Conservation (phyloP, 2,113 vertebrate genomes). For the Oncorhynchus kisutch region DNA sequence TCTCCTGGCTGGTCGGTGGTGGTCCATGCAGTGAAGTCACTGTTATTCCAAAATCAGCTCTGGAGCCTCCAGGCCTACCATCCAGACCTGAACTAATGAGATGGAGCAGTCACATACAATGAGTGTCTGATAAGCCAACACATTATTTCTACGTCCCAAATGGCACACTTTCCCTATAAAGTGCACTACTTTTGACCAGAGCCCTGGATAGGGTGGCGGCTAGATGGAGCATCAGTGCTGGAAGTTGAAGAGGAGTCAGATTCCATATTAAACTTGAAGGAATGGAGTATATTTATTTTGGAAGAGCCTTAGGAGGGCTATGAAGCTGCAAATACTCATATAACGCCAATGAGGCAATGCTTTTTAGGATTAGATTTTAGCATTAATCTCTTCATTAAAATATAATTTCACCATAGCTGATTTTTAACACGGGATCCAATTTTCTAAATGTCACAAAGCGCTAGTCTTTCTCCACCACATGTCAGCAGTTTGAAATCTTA, state of each 20-base stretch:
- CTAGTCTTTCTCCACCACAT: not conserved
- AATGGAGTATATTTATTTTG: not conserved
- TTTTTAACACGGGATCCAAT: not conserved
- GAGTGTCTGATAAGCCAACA: conserved; percentile 25
- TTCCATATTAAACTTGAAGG: not conserved
- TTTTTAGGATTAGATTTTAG: not conserved
- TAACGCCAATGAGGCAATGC: not conserved
- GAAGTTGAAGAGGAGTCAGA: not conserved
- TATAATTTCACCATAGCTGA: not conserved
- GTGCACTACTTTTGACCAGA: too few relatives aligned
- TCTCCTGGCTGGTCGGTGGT: not conserved
- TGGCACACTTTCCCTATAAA: not conserved
- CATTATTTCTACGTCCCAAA: conserved; percentile 2
- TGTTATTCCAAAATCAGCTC: conserved; percentile 45
- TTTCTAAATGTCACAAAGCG: not conserved
- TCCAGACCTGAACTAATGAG: conserved; percentile 28
- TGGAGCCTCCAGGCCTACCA: conserved; percentile 3
- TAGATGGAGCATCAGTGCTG: not conserved
- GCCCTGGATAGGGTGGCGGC: conserved; percentile 8
- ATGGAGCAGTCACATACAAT: conserved; percentile 41
- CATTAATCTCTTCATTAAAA: not conserved
- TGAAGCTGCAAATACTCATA: not conserved
- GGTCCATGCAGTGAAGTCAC: conserved; percentile 35
- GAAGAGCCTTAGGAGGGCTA: not conserved
- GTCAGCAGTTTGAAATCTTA: not conserved